A percentile compares a stretch with the other conserved stretches of the same genome.
phyloP scores from a whole-genome alignment of 2,113 vertebrate species.

The Sylvietta virens region DNA sequence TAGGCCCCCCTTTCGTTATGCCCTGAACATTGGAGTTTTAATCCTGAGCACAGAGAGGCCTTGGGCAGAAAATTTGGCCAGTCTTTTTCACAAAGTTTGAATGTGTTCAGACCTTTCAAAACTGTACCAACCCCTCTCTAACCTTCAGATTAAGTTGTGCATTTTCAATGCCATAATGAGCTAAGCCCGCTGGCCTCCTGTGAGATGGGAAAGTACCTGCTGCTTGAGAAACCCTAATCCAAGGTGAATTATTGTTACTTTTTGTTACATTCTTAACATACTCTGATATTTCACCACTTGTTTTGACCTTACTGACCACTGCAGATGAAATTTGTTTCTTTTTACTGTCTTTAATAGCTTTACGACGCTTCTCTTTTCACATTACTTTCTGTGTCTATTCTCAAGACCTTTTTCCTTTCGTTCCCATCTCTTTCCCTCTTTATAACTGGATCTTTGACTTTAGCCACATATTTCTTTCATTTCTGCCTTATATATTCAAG shows the following conservation, averaged over 20 bases:
- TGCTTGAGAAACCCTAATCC: background rate
- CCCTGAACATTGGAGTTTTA: conserved; percentile 28
- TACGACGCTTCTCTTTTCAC: background rate
- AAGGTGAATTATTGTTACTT: conserved; percentile 17
- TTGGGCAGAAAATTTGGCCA: conserved; percentile 42
- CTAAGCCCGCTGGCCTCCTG: background rate
- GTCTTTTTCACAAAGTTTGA: conserved; percentile 25
- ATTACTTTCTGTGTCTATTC: background rate
- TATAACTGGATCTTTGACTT: background rate
- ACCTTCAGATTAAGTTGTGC: conserved; percentile 30
- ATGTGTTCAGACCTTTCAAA: conserved; percentile 41
- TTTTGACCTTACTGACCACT: background rate
- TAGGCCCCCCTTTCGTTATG: conserved; percentile 19
- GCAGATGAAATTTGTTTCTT: background rate
- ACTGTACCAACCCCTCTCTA: conserved; percentile 1
- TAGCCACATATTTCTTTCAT: background rate
- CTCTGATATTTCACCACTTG: background rate
- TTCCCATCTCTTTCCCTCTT: background rate
- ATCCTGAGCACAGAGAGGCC: conserved; percentile 35
- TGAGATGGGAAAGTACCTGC: conserved; percentile 12
- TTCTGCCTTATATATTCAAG: background rate
- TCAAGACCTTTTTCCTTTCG: background rate
- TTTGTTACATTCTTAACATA: conserved; percentile 8
- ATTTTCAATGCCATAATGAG: conserved; percentile 47
- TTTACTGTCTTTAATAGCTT: background rate